phyloP scores from a whole-genome alignment of 2,888 invertebrate species.

The Hemaris fuciformis region DNA sequence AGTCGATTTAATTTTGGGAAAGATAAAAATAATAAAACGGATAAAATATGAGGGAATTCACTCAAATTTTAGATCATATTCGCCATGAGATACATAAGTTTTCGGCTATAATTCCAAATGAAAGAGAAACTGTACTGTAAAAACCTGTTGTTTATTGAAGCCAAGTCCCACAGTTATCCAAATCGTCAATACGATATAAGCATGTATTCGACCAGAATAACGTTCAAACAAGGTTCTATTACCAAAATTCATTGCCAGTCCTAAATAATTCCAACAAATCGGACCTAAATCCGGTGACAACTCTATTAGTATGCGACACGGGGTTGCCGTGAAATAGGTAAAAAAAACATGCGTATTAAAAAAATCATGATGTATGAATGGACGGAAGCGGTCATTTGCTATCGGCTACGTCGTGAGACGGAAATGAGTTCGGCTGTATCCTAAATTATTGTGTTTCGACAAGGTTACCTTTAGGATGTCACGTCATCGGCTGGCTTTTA shows the following conservation, averaged over 20 bases:
- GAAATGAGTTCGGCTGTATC: slow-evolving; percentile 32
- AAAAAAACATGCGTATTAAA: slow-evolving; percentile 44
- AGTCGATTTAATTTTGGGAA: too few relatives aligned
- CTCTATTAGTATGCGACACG: slow-evolving; percentile 43
- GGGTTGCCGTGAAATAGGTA: slow-evolving; percentile 53
- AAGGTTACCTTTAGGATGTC: slow-evolving; percentile 14
- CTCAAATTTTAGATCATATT: too few relatives aligned
- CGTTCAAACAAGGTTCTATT: background rate
- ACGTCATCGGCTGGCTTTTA: background rate
- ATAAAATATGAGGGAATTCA: too few relatives aligned
- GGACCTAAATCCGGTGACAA: slow-evolving; percentile 14
- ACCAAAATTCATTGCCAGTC: background rate
- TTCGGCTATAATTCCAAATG: too few relatives aligned
- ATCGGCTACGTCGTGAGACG: slow-evolving; percentile 41
- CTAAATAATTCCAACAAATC: background rate
- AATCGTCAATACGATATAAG: too few relatives aligned
- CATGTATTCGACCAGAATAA: background rate
- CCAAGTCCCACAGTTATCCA: background rate
- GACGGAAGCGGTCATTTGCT: slow-evolving; percentile 67
- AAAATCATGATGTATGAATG: slow-evolving; percentile 59
- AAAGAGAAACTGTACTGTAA: too few relatives aligned
- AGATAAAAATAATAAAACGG: too few relatives aligned
- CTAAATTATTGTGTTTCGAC: slow-evolving; percentile 11
- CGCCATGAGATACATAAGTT: too few relatives aligned
- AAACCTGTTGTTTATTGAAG: too few relatives aligned